Conservation (phyloP, 2,113 vertebrate genomes). For the Gallinago jamesoni region DNA sequence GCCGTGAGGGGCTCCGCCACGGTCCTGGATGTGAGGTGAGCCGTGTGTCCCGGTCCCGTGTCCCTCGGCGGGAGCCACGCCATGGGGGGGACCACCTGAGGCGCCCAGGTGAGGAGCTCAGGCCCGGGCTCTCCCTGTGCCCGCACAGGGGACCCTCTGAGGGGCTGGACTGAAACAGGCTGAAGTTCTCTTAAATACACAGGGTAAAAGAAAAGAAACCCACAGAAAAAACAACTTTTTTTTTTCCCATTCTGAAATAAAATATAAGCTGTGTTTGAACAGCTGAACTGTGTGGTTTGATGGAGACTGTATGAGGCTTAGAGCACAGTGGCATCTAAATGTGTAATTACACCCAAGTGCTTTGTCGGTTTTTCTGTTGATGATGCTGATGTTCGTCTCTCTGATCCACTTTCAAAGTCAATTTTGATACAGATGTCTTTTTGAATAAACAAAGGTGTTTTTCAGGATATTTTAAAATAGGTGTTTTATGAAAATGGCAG, state of each 20-base stretch:
- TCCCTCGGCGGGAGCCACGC: accelerated
- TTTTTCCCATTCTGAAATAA: background rate
- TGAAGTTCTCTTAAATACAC: too few species aligned
- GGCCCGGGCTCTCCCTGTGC: accelerated
- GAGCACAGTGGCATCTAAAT: background rate
- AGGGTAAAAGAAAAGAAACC: background rate
- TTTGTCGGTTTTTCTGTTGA: background rate
- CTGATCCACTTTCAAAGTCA: background rate
- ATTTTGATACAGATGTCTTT: background rate
- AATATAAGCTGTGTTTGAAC: too few species aligned
- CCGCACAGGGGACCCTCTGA: accelerated
- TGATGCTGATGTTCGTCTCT: background rate
- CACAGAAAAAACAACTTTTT: background rate
- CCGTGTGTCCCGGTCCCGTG: accelerated
- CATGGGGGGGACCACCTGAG: too few species aligned
- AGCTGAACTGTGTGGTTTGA: background rate
- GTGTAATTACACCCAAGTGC: background rate
- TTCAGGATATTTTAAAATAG: background rate
- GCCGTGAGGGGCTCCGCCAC: background rate
- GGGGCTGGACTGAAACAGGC: background rate
- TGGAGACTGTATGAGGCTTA: background rate
- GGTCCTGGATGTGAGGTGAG: background rate
- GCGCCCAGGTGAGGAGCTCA: background rate
- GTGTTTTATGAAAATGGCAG: background rate
- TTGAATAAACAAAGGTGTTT: background rate